These are phyloP conservation scores for Achroia grisella DNA, from an alignment of 1,140 invertebrate species.

Conservation along the genomic window DNA sequence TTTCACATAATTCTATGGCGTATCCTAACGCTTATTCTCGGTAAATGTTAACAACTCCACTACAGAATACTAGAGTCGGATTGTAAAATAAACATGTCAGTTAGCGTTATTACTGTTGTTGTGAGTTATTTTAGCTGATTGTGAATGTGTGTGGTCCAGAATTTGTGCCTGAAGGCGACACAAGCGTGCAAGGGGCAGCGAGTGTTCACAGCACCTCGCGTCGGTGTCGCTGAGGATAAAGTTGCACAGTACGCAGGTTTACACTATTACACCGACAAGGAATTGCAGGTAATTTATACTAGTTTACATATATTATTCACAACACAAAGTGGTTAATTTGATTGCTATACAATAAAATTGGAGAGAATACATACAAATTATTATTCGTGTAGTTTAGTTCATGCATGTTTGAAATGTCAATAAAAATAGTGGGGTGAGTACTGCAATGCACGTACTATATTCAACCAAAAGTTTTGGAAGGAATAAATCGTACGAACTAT, in stretches of 20 bases:
- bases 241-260: constrained; percentile 92
- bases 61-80: constrained; percentile 2
- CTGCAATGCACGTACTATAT: too few relatives aligned
- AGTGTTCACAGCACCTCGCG: constrained; percentile 84
- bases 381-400: too few relatives aligned
- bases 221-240: constrained; percentile 92
- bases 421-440: too few relatives aligned
- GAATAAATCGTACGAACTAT: too few relatives aligned
- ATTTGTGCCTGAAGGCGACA: constrained; percentile 90
- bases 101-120: constrained; percentile 8
- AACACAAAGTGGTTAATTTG: too few relatives aligned
- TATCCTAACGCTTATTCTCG: too few relatives aligned
- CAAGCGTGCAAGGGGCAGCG: constrained; percentile 88
- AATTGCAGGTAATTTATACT: constrained; percentile 78
- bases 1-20: too few relatives aligned
- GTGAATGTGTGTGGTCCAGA: constrained; percentile 69
- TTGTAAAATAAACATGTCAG: constrained; percentile 24
- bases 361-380: too few relatives aligned
- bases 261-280: constrained; percentile 95
- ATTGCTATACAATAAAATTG: too few relatives aligned
- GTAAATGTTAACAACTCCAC: not conserved
- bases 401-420: too few relatives aligned
- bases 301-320: too few relatives aligned
- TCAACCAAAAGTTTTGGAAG: too few relatives aligned
- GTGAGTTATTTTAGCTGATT: constrained; percentile 28